Conservation (phyloP, 2,888 invertebrate species). For the Hirtodrosophila histrioides region DNA sequence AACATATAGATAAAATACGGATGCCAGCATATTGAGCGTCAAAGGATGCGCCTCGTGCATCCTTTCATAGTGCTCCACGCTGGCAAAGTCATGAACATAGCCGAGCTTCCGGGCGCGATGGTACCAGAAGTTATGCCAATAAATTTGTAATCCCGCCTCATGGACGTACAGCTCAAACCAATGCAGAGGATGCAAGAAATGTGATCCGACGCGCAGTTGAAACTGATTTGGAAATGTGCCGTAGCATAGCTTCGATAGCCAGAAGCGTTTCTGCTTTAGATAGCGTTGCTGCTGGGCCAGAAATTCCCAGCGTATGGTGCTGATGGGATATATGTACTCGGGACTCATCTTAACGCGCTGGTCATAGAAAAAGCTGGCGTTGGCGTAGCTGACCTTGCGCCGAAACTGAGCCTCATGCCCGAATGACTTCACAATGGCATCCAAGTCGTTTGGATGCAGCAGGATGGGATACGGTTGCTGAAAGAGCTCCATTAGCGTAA, state of each 20-base stretch:
- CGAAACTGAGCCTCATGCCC: conserved; percentile 48
- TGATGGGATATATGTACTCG: conserved; percentile 63
- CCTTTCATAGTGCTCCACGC: conserved; percentile 24
- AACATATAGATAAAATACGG: conserved; percentile 50
- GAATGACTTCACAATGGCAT: conserved; percentile 43
- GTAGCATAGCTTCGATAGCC: conserved; percentile 61
- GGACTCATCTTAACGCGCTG: conserved; percentile 44
- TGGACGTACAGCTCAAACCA: conserved; percentile 39
- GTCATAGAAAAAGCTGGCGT: conserved; percentile 21
- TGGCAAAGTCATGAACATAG: conserved; percentile 53
- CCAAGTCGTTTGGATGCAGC: conserved; percentile 36
- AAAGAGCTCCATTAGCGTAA: conserved; percentile 37
- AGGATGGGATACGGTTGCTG: conserved; percentile 42
- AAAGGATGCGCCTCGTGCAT: conserved; percentile 27
- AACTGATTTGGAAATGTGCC: conserved; percentile 66
- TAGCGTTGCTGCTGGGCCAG: conserved; percentile 60
- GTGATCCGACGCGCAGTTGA: conserved; percentile 68
- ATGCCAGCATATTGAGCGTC: conserved; percentile 29
- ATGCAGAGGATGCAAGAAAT: conserved; percentile 60
- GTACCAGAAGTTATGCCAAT: conserved; percentile 46
- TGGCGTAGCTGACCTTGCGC: conserved; percentile 18
- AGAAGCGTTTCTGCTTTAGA: conserved; percentile 59
- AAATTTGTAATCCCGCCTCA: conserved; percentile 47
- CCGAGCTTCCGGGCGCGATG: conserved; percentile 45
- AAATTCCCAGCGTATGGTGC: conserved; percentile 59